Evolutionary conservation across 2,888 invertebrate genomes (phyloP).

Genomic region (Chrysina gloriosa): DNA sequence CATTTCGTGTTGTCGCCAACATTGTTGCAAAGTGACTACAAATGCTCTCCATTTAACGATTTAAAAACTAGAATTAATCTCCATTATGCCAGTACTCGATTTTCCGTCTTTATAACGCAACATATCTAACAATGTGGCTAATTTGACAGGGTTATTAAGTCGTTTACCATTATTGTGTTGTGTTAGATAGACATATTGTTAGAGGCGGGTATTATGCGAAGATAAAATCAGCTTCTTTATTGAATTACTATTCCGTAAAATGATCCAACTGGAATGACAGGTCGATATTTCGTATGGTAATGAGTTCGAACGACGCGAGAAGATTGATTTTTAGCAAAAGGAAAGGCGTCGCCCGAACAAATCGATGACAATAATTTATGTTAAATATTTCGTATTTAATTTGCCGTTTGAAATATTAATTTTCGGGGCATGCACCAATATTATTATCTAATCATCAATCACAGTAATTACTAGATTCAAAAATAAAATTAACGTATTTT

Average conservation of each 20-base stretch:
- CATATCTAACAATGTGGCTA: neutral
- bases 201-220: neutral
- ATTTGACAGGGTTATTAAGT: constrained; percentile 20
- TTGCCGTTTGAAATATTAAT: neutral
- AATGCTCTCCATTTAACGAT: neutral
- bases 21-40: neutral
- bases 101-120: constrained; percentile 2
- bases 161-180: neutral
- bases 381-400: too few species aligned
- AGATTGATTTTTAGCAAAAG: neutral
- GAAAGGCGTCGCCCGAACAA: too few species aligned
- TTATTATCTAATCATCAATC: neutral
- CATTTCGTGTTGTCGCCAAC: neutral
- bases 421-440: neutral
- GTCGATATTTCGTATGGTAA: neutral
- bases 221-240: constrained; percentile 3
- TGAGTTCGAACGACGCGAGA: neutral
- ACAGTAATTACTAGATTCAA: neutral
- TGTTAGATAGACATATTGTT: too few species aligned
- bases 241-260: constrained; percentile 6
- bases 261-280: constrained; percentile 6
- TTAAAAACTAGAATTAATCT: constrained; percentile 20
- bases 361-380: too few species aligned
- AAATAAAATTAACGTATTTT: neutral
- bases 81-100: constrained; percentile 24